Evolutionary conservation across 2,113 vertebrate species (phyloP).

Genomic region (Dryoscopus gambensis): DNA sequence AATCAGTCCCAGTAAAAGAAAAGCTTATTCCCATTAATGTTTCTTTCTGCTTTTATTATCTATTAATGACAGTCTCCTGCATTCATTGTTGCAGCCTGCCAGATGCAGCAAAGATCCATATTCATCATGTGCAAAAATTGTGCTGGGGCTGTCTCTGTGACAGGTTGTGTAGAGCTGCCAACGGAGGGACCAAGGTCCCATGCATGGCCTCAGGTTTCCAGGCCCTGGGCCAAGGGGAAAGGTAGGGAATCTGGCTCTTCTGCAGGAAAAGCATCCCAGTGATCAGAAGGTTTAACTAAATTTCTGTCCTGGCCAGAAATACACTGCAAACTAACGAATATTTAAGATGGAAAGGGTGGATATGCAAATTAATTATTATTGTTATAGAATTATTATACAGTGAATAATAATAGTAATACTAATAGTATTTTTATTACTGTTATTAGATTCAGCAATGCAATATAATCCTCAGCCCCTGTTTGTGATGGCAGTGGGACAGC

Average conservation of each 20-base stretch:
- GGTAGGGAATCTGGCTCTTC: not conserved
- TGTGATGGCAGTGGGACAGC: conserved; percentile 6
- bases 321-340: not conserved
- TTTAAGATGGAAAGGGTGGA: not conserved
- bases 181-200: not conserved
- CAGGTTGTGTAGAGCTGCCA: not conserved
- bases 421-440: not conserved
- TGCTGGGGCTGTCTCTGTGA: not conserved
- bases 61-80: conserved; percentile 38
- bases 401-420: not conserved
- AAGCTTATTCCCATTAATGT: conserved; percentile 40
- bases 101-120: conserved; percentile 30
- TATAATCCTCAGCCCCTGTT: not conserved
- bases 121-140: conserved; percentile 10
- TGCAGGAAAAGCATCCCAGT: not conserved
- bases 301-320: not conserved
- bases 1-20: conserved; percentile 1
- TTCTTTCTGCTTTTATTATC: conserved; percentile 51
- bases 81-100: conserved; percentile 29
- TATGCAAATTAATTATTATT: not conserved
- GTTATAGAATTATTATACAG: not conserved
- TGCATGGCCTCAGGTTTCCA: not conserved
- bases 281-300: not conserved
- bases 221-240: not conserved
- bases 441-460: not conserved